Evolutionary conservation across 2,113 vertebrate species (phyloP), one percentile per base, ranked within the genome.

Genomic region (Corythornis vintsioides): DNA sequence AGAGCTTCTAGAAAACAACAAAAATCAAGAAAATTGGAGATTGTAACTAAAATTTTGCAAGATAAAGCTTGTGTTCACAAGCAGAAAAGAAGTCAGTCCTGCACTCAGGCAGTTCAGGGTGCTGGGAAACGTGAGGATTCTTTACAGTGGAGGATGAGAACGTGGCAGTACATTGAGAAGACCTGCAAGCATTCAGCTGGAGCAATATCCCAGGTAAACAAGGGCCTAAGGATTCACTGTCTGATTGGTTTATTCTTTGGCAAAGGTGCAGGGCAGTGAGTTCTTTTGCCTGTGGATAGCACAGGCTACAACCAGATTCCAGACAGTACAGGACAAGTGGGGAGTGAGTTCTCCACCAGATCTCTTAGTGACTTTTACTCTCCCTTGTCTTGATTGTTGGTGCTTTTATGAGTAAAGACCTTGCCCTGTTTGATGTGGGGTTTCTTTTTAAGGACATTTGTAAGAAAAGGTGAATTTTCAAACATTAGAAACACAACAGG

Each of bases 1-100:
- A 99, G 99, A 82, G 97, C 98, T 95, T 98, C 97, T 42, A 91
- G 93, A 90, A 97, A 98, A 73, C 96, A 70, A 66, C 98, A 98
- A 94, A 98, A 97, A 94, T 95, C 96, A 79, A 97, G 97, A 48
- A 98, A 95, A 92, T 93, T 96, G 29, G 98, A 98, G 81, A 98
- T 99, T 9, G 96, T 98, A 9, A 89, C 96, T 73, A 97, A 94
- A 77, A 96, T 99, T 81, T 92, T 98, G 80, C 95, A 95, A 92
- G 98, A 99, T 92, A 96, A 97, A 67, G 94, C 97, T 17, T 63
- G 91, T 57, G 45, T 90, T 24, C 93, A 86, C 31, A 97, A 90
- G 67, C 88, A 66, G 63, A 97, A 84, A 69, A 97, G 59, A 61
- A 64, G 65, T 3, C 95, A 53, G 21, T 66, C 47, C 4, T 25